Evolutionary conservation across 2,113 vertebrate species (phyloP).

Genomic region (Okapia johnstoni): DNA sequence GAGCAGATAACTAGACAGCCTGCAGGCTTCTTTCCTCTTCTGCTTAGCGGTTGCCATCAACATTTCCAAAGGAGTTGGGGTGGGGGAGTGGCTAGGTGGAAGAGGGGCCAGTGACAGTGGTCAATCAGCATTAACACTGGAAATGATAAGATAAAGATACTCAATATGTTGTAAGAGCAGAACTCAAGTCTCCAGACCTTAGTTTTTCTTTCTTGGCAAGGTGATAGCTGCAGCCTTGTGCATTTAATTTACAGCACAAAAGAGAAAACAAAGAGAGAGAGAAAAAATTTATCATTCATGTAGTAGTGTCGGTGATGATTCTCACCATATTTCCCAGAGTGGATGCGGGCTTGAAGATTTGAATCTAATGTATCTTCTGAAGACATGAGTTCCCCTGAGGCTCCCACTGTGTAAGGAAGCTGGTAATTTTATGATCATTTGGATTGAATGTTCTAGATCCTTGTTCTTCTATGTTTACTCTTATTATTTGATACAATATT

Average conservation of each 20-base stretch:
- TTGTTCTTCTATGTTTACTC: not conserved
- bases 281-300: fast-evolving
- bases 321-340: not conserved
- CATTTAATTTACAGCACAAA: not conserved
- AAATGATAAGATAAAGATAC: not conserved
- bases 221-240: not conserved
- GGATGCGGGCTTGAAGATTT: too few species aligned
- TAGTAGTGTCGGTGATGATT: fast-evolving
- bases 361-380: too few species aligned
- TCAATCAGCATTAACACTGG: fast-evolving
- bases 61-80: not conserved
- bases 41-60: fast-evolving
- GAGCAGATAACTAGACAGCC: too few species aligned
- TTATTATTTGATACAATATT: not conserved
- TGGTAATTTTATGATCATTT: not conserved
- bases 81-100: not conserved
- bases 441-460: not conserved
- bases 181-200: not conserved
- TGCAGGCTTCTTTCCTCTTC: not conserved
- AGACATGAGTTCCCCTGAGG: not conserved
- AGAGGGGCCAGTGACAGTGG: fast-evolving
- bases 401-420: fast-evolving
- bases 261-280: not conserved
- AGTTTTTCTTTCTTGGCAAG: not conserved
- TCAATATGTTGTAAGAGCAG: fast-evolving